Evolutionary conservation across 1,140 invertebrate genomes (phyloP), one percentile per base, ranked within the genome.

Genomic region (Apis florea): DNA sequence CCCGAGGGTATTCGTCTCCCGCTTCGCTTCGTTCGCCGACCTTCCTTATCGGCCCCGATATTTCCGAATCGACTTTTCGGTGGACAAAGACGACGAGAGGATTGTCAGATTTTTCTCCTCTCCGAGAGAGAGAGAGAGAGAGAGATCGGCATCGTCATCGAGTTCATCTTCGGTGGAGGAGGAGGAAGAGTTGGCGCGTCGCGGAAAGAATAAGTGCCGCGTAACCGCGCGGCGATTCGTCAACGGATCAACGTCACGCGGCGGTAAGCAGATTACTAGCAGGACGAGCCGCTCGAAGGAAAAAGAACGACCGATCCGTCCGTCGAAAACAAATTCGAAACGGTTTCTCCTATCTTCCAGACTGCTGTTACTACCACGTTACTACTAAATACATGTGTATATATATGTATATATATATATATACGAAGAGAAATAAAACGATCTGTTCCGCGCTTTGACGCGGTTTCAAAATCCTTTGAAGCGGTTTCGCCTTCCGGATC

Each of bases 191-290:
- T 82, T 59, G 12, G 53, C 49, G 47, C 5, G 70, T 66, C 81
- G 80, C 58, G 81, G 77, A 77, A 84, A 64, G 75, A 79, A 86
- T 90, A 92, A 92, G 89, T 91, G 91, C 89, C 89, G 90, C 91
- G 92, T 93, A 93, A 93, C 90, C 91, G 89, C 86, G 90, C 90
- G 74, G 89, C 90, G 92, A 93, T 93, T 93, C 92, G 91, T 93
- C 90, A 40, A 40, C 93, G 92, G 92, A 93, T 93, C 91, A 93
- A 90, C 92, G 92, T 93, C 92, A 92, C 78, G 81, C 88, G 31
- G 31, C 31, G 31, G 31, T 93, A 93, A 93, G 93, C 90, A 93
- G 93, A 93, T 93, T 93, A 93, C 88, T n/a, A n/a, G n/a, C 68
- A 74, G 86, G 88, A 91, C 84, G 87, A 91, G 86, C 83, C 85